A percentile compares a stretch with the other conserved stretches of the same genome.
Evolutionary conservation across 2,888 invertebrate genomes (phyloP).

Genomic region (Diaperis boleti): DNA sequence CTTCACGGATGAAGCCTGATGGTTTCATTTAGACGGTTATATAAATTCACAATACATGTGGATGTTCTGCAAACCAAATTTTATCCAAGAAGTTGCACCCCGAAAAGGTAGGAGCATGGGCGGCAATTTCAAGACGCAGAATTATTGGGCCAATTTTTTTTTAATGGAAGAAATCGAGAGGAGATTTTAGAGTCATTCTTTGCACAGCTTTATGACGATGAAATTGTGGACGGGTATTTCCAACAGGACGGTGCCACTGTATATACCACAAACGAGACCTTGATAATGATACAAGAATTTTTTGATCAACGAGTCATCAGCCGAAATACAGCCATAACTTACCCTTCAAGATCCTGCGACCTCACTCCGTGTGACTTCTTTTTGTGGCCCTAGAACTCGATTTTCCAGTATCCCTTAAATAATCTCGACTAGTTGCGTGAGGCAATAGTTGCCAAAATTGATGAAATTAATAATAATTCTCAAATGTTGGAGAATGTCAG

Average conservation of each 20-base stretch:
- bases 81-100: no score
- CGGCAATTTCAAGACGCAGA: background rate
- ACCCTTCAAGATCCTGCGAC: background rate
- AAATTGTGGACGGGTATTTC: constrained; percentile 3
- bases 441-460: no score
- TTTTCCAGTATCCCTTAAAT: no score
- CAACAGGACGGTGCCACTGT: background rate
- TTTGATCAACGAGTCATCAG: constrained; percentile 2
- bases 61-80: background rate
- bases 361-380: constrained; percentile 6
- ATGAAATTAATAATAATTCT: no score
- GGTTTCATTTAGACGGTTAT: constrained; percentile 5
- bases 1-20: no score
- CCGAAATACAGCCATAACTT: background rate
- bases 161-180: constrained; percentile 3
- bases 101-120: background rate
- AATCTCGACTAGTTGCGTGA: no score
- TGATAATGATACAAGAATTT: no score
- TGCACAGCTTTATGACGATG: constrained; percentile 6
- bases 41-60: constrained; percentile 4
- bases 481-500: no score
- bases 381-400: constrained; percentile 1
- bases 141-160: constrained; percentile 3
- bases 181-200: background rate
- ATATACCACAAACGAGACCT: background rate